phyloP scores from a whole-genome alignment of 23 tunicate species.

The Pegea sp. region DNA sequence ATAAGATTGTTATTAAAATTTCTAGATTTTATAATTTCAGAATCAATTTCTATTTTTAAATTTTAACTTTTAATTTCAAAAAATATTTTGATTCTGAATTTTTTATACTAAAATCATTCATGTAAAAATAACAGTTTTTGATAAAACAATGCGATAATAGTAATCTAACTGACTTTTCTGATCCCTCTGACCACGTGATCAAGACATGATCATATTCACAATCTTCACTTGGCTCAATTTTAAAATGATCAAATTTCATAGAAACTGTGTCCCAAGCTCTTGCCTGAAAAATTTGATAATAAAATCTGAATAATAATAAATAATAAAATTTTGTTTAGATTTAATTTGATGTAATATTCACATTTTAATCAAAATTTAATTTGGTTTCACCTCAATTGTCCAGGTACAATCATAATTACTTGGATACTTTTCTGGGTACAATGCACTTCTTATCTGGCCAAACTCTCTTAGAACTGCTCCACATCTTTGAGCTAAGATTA shows the following conservation, averaged over 20 bases:
- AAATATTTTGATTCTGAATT: no score
- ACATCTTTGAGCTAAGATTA: no score
- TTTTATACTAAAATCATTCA: no score
- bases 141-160: no score
- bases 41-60: no score
- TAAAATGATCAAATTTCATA: slow-evolving; percentile 14
- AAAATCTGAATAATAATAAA: not conserved
- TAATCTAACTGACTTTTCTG: slow-evolving; percentile 7
- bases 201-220: slow-evolving; percentile 31
- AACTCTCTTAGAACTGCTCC: slow-evolving; percentile 23
- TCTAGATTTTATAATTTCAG: no score
- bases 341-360: no score
- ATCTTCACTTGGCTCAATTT: slow-evolving; percentile 23
- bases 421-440: slow-evolving; percentile 44
- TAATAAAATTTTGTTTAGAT: not conserved
- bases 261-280: slow-evolving; percentile 7
- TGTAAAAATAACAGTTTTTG: no score
- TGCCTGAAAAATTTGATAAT: slow-evolving; percentile 6
- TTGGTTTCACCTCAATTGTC: slow-evolving; percentile 60
- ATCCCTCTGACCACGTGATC: slow-evolving; percentile 1
- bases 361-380: no score
- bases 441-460: slow-evolving; percentile 34
- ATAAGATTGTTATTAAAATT: not conserved
- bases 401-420: slow-evolving; percentile 24
- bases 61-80: no score